A percentile compares a stretch with the other conserved stretches of the same genome.
These are phyloP conservation scores for Sycophaga agraensis DNA, from an alignment of 1,140 invertebrate genomes.

Conservation along the genomic window DNA sequence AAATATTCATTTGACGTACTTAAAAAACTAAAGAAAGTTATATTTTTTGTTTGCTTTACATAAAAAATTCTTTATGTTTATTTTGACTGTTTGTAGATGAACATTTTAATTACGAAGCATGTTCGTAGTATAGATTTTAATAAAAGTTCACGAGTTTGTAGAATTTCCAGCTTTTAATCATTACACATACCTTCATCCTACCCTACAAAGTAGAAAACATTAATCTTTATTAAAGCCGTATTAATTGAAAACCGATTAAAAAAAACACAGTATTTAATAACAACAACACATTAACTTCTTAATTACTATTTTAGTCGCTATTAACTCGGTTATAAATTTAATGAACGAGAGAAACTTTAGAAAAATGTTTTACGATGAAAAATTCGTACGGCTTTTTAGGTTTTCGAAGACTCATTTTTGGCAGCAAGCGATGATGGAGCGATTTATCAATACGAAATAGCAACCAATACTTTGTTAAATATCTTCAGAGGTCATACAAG, in stretches of 20 bases:
- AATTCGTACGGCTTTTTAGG: slow-evolving; percentile 41
- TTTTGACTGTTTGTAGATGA: slow-evolving; percentile 23
- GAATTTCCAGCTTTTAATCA: slow-evolving; percentile 23
- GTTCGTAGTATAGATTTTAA: slow-evolving; percentile 28
- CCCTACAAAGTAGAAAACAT: too few species aligned
- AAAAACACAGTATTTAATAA: too few species aligned
- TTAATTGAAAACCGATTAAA: too few species aligned
- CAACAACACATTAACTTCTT: too few species aligned
- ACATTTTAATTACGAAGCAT: slow-evolving; percentile 22
- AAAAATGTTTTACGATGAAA: too few species aligned
- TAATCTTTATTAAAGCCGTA: too few species aligned
- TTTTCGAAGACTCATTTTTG: slow-evolving; percentile 53
- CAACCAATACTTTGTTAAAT: slow-evolving; percentile 51
- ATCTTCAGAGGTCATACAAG: slow-evolving; percentile 56
- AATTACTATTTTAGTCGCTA: too few species aligned
- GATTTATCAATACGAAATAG: slow-evolving; percentile 52
- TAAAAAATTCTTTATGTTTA: slow-evolving; percentile 15
- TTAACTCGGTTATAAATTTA: too few species aligned
- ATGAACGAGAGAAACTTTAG: too few species aligned
- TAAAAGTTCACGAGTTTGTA: slow-evolving; percentile 28
- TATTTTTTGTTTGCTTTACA: slow-evolving; percentile 22
- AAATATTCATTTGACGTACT: slow-evolving; percentile 10
- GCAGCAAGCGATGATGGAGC: slow-evolving; percentile 55
- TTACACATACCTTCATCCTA: slow-evolving; percentile 19
- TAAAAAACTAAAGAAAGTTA: slow-evolving; percentile 17